Evolutionary conservation across 2,888 invertebrate genomes (phyloP).

Genomic region (Caenorhabditis sp.): DNA sequence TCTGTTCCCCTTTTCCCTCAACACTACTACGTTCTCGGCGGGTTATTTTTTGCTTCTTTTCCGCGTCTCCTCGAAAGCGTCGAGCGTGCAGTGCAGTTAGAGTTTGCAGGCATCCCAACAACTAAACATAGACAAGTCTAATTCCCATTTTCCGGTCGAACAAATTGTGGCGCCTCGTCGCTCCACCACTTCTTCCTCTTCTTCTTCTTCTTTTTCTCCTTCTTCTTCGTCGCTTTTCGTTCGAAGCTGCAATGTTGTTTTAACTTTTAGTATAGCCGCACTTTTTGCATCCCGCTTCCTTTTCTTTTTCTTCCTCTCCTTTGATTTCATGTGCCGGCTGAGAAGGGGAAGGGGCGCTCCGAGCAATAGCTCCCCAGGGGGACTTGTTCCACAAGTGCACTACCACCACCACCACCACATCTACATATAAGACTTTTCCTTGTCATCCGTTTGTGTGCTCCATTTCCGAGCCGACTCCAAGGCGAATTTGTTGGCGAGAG

Average conservation of each 20-base stretch:
- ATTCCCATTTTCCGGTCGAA: constrained; percentile 59
- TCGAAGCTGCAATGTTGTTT: constrained; percentile 32
- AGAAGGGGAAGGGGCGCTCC: neutral
- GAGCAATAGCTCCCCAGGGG: constrained; percentile 49
- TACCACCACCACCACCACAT: constrained; percentile 15
- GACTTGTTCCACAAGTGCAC: constrained; percentile 47
- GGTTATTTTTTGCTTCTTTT: constrained; percentile 1
- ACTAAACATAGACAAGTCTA: constrained; percentile 54
- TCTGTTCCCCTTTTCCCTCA: constrained; percentile 18
- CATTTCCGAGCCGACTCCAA: neutral
- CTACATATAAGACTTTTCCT: neutral
- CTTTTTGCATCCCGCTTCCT: constrained; percentile 19
- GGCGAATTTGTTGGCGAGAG: constrained; percentile 25
- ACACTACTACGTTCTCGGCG: neutral
- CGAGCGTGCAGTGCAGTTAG: neutral
- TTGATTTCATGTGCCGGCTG: constrained; percentile 24
- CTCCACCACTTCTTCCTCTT: constrained; percentile 22
- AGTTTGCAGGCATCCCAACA: constrained; percentile 1
- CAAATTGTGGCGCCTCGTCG: constrained; percentile 51
- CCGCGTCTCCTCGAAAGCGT: neutral
- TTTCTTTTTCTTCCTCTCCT: constrained; percentile 19
- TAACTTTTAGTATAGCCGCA: constrained; percentile 48
- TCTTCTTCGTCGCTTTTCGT: constrained; percentile 11
- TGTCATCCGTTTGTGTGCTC: constrained; percentile 1
- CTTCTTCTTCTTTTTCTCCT: constrained; percentile 14